A percentile compares a stretch with the other conserved stretches of the same genome.
phyloP scores from a whole-genome alignment of 1,140 invertebrate genomes.

The Atta cephalotes region DNA sequence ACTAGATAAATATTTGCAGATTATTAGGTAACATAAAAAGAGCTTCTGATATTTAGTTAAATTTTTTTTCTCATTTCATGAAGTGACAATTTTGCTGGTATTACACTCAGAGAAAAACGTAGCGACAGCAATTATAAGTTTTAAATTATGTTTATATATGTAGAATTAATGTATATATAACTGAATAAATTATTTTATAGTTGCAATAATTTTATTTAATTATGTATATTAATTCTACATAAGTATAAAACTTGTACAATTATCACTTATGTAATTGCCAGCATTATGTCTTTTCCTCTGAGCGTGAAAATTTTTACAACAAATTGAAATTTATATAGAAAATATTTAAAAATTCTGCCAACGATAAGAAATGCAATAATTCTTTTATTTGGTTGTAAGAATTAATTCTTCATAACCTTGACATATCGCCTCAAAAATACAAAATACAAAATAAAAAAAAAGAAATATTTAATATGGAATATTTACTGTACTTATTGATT shows the following conservation, averaged over 20 bases:
- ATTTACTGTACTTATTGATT: constrained; percentile 27
- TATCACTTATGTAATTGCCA: too few species aligned
- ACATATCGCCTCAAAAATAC: not conserved
- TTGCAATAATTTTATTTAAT: too few species aligned
- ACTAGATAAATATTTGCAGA: not conserved
- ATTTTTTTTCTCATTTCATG: not conserved
- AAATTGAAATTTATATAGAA: not conserved
- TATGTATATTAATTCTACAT: too few species aligned
- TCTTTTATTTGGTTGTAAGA: not conserved
- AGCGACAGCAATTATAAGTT: too few species aligned
- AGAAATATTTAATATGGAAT: not conserved
- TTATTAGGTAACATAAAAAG: not conserved
- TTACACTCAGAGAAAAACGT: not conserved
- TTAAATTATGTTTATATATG: too few species aligned
- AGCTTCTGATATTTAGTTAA: not conserved
- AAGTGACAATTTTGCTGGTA: not conserved
- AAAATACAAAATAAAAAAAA: not conserved
- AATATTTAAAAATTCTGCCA: not conserved
- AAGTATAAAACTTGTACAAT: too few species aligned
- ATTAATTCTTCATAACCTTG: constrained; percentile 4
- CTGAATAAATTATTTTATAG: too few species aligned
- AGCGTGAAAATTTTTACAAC: not conserved
- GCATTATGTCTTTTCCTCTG: too few species aligned
- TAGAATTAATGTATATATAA: too few species aligned
- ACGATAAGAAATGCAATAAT: not conserved